Percentiles rank a stretch among this genome's conserved stretches.
phyloP scores from a whole-genome alignment of 2,888 invertebrate species.

The Epiblema foenella region DNA sequence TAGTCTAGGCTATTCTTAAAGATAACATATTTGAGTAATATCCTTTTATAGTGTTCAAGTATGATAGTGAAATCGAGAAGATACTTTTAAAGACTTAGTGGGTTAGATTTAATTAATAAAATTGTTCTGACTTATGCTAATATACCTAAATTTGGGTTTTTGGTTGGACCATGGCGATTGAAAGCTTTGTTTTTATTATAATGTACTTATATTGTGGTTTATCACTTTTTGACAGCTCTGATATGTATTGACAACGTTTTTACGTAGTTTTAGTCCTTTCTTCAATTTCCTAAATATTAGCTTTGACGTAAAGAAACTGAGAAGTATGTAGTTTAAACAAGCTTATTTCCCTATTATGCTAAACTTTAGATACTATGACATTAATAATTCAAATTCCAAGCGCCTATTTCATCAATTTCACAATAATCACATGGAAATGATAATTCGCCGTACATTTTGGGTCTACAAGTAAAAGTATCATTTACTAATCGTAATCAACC shows the following conservation, averaged over 20 bases:
- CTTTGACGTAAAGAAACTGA: conserved; percentile 3
- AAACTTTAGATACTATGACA: conserved; percentile 9
- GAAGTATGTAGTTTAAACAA: conserved; percentile 1
- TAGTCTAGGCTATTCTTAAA: conserved; percentile 28
- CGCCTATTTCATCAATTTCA: no score
- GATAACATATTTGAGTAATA: conserved; percentile 1
- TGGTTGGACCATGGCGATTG: conserved; percentile 35
- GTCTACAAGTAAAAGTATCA: no score
- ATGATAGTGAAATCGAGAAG: conserved; percentile 33
- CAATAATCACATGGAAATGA: no score
- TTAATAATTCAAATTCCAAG: neutral
- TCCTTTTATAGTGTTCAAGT: conserved; percentile 28
- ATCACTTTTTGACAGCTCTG: neutral
- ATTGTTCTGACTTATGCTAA: conserved; percentile 17
- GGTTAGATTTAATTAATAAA: conserved; percentile 12
- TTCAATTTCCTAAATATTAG: neutral
- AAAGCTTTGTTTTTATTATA: neutral
- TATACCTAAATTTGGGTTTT: conserved; percentile 13
- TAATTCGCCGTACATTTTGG: no score
- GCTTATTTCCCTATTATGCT: conserved; percentile 18
- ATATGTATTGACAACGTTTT: neutral
- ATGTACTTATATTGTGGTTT: conserved; percentile 2
- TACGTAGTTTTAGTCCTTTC: conserved; percentile 18
- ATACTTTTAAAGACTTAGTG: conserved; percentile 27
- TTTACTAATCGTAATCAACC: no score